phyloP scores from a whole-genome alignment of 2,113 vertebrate genomes.

The Vulpes lagopus region DNA sequence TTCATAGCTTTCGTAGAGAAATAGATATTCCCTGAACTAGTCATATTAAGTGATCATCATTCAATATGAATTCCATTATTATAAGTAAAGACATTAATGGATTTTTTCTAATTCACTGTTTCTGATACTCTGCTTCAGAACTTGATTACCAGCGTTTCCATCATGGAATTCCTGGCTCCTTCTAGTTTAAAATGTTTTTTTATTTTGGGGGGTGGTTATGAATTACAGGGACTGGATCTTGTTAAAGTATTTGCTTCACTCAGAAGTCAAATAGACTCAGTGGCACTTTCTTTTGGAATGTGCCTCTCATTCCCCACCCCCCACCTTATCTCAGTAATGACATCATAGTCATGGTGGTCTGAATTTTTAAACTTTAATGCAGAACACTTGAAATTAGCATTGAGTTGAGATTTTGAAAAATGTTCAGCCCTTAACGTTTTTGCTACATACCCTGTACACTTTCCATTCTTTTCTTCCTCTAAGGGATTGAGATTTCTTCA shows the following conservation, averaged over 20 bases:
- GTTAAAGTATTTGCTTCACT: slow-evolving; percentile 75
- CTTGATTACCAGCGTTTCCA: slow-evolving; percentile 72
- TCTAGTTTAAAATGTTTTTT: slow-evolving; percentile 82
- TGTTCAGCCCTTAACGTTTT: slow-evolving; percentile 16
- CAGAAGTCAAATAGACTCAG: slow-evolving; percentile 62
- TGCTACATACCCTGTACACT: not conserved
- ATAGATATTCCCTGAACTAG: slow-evolving; percentile 91
- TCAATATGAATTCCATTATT: slow-evolving; percentile 81
- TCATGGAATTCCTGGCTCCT: slow-evolving; percentile 76
- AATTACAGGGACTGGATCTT: slow-evolving; percentile 76
- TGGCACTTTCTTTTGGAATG: not conserved
- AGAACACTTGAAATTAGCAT: slow-evolving; percentile 62
- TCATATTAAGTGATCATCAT: slow-evolving; percentile 82
- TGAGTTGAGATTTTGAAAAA: slow-evolving; percentile 63
- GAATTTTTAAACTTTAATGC: slow-evolving; percentile 72
- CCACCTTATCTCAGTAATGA: slow-evolving; percentile 59
- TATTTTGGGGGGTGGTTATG: slow-evolving; percentile 68
- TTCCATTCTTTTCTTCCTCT: slow-evolving; percentile 19
- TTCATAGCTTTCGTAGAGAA: slow-evolving; percentile 90
- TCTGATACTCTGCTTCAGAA: slow-evolving; percentile 65
- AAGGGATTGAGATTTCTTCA: slow-evolving; percentile 27
- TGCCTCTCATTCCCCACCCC: slow-evolving; percentile 64
- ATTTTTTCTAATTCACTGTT: slow-evolving; percentile 49
- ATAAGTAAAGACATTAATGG: slow-evolving; percentile 63
- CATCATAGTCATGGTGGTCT: slow-evolving; percentile 50